Base-by-base conservation (phyloP, 2,113 vertebrate species). In the Caranx ignobilis region DNA sequence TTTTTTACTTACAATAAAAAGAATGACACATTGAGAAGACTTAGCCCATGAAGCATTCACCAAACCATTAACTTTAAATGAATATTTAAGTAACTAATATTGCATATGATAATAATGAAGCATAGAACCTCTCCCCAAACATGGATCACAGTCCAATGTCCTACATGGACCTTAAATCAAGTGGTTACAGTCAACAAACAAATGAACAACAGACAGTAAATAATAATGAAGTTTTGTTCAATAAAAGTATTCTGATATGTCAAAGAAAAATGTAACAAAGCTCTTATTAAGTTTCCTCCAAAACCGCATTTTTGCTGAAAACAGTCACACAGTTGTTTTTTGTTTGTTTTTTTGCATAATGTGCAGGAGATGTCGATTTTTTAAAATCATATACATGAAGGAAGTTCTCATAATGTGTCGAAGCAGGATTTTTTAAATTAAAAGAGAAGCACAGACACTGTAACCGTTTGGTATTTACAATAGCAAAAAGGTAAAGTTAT, bases 391-490 rank as follows among this genome's bases (percentile, higher is more conserved):
- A 73, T 4, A 77, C 48, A 59, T 67, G 65, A 67, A 77, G 47
- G 68, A 76, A 64, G 52, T 32, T 37, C 71, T 62, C 70, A 70
- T 66, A 81, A 83, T 64, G 81, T 75, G 78, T 72, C 71, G 70
- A 75, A 83, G 68, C 34, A 83, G 59, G 52, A 60, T 12, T 79
- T 88, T 88, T 81, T 79, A 89, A 90, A 85, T 81, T 84, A 73
- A 77, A 71, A 72, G 69, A 74, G 82, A 88, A 88, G 84, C 86
- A 85, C 54, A 70, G 74, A 85, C 71, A 70, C 10, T 3, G 26
- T 62, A 67, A 82, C 77, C 75, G 79, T 88, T 88, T 75, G 77
- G 43, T 91, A 93, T 93, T 88, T 92, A 89, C 87, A 89, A 84
- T 69, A 88, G 76, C 82, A 86, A 85, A 86, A 80, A 83, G 72